Evolutionary conservation across 2,888 invertebrate genomes (phyloP), one percentile per base, ranked within the genome.

Genomic region (Drosophila anomelani): DNA sequence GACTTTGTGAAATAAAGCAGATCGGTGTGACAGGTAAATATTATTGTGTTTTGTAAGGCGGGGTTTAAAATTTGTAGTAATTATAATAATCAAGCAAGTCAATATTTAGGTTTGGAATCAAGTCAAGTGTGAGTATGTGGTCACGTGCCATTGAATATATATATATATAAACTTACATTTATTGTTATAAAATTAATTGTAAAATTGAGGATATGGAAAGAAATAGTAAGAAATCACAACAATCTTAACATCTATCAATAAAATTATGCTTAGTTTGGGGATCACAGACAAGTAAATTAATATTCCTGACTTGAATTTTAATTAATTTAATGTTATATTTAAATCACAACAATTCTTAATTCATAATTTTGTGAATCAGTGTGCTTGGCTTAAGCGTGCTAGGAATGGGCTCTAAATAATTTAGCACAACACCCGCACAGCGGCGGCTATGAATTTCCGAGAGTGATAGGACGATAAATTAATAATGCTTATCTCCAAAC

Each of bases 401-500:
- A 34, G 26, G 10, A 55, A 51, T 44, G 32, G 44, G 29, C 51
- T 69, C 23, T 55, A 47, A 38, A 54, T 63, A 60, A 78, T 59
- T 81, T 56, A 54, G 61, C 69, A 44, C 76, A 81, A 73, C 81
- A 82, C 81, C 87, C 87, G 85, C 88, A 82, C 80, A 63, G 41
- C 47, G 29, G 23, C 58, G 29, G 23, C 58, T 43, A 53, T 58
- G 47, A 36, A 36, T 23, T 36, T 53, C 15, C 51, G 46, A 38
- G 39, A 57, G 60, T 58, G 67, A 81, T 73, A 71, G 79, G 68
- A 61, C 82, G 78, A 85, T 83, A 88, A 88, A 83, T 83, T 80
- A 75, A 78, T 66, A 66, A 63, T 75, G 88, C 58, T 85, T 83
- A 83, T 87, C 89, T 64, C 32, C 39, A 75, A 89, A 89, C 85